These are phyloP conservation scores for Lagodon rhomboides DNA, from an alignment of 2,797 vertebrate species.

Conservation along the genomic window DNA sequence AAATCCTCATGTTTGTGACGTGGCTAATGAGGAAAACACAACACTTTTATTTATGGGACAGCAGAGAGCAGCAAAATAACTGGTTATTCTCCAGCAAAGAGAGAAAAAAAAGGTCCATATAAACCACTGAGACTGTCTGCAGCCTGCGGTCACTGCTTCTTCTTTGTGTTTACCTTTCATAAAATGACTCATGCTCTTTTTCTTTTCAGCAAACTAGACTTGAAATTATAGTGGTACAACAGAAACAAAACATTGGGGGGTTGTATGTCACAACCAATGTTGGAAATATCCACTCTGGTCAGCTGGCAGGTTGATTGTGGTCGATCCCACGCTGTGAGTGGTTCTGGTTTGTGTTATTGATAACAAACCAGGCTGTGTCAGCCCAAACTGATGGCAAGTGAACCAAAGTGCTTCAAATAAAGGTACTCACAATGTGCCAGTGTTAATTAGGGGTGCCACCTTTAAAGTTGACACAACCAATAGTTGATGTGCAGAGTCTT, in stretches of 20 bases:
- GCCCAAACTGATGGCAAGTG: background rate
- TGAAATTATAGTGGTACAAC: constrained; percentile 44
- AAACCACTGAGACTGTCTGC: constrained; percentile 20
- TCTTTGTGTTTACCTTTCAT: constrained; percentile 55
- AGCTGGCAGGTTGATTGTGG: constrained; percentile 23
- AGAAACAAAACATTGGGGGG: constrained; percentile 25
- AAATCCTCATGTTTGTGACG: background rate
- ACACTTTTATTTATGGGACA: background rate
- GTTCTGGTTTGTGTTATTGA: constrained; percentile 37
- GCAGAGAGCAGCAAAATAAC: background rate
- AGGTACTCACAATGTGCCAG: background rate
- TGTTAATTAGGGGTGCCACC: too few species aligned
- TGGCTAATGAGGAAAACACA: constrained; percentile 10
- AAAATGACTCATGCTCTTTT: constrained; percentile 52
- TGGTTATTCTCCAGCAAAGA: constrained; percentile 4
- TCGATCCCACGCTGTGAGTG: constrained; percentile 10
- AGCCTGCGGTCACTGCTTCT: constrained; percentile 31
- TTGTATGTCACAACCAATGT: constrained; percentile 13
- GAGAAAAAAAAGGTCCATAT: constrained; percentile 6
- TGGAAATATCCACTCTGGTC: constrained; percentile 48
- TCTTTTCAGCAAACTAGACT: constrained; percentile 24
- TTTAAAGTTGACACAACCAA: too few species aligned
- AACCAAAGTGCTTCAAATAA: background rate
- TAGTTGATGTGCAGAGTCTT: too few species aligned
- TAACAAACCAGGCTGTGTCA: constrained; percentile 20